Conservation (phyloP, 92 coral and sea anemone species). For the Blastomussa wellsi region DNA sequence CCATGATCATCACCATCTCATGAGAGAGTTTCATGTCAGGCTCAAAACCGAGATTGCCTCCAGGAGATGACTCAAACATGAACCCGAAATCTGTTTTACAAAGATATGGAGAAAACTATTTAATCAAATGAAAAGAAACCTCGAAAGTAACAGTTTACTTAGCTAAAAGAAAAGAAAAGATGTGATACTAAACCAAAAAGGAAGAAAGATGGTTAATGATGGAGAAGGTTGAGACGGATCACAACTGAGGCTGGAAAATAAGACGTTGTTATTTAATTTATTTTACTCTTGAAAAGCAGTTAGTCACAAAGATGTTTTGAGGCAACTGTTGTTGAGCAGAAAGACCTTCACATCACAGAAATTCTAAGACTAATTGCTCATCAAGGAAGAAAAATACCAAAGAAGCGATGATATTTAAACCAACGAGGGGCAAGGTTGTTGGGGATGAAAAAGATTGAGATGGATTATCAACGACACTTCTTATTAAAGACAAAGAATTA, state of each 20-base stretch:
- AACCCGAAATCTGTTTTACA: conserved; percentile 85
- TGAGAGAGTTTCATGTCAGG: conserved; percentile 99
- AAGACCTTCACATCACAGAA: neutral
- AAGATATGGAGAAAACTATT: neutral
- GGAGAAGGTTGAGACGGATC: neutral
- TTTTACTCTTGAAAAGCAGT: too few species aligned
- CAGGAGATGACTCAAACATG: conserved; percentile 99
- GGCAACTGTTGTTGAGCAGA: too few species aligned
- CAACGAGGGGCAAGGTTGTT: too few species aligned
- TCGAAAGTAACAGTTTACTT: neutral
- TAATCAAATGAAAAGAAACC: neutral
- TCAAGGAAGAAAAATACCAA: neutral
- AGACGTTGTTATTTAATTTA: too few species aligned
- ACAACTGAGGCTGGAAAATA: too few species aligned
- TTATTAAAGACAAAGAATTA: too few species aligned
- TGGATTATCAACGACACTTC: neutral
- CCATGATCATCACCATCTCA: conserved; percentile 99
- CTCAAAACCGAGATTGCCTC: conserved; percentile 98
- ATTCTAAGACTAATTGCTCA: neutral
- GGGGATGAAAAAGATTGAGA: neutral
- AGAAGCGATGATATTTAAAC: neutral
- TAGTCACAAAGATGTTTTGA: too few species aligned
- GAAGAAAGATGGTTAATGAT: neutral
- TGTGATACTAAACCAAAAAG: neutral
- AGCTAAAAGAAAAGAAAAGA: neutral